These are phyloP conservation scores for Hylaeus volcanicus DNA, from an alignment of 1,140 invertebrate species.

Conservation along the genomic window DNA sequence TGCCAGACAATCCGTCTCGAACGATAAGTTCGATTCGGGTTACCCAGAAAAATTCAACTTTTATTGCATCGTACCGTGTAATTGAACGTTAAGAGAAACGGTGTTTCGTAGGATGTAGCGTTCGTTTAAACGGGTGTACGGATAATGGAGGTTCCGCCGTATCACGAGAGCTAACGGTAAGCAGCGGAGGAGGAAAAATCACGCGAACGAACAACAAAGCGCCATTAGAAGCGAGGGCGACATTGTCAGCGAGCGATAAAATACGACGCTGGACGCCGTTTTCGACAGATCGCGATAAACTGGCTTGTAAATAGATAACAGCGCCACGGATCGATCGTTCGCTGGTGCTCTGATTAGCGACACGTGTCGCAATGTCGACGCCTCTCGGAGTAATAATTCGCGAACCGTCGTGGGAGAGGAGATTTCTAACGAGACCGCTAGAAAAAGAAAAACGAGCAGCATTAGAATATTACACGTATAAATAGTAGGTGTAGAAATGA, in stretches of 20 bases:
- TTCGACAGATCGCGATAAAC: constrained; percentile 44
- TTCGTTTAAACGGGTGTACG: background rate
- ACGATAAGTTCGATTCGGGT: too few relatives aligned
- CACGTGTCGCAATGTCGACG: constrained; percentile 24
- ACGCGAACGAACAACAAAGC: constrained; percentile 15
- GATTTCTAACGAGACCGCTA: too few relatives aligned
- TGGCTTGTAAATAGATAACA: constrained; percentile 38
- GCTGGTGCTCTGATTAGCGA: constrained; percentile 26
- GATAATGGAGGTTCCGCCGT: background rate
- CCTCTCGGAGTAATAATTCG: constrained; percentile 7
- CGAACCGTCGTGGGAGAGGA: too few relatives aligned
- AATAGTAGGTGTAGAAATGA: too few relatives aligned
- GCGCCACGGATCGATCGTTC: background rate
- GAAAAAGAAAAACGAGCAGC: too few relatives aligned
- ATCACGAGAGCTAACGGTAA: constrained; percentile 13
- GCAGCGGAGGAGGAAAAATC: background rate
- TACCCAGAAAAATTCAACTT: too few relatives aligned
- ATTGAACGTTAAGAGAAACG: too few relatives aligned
- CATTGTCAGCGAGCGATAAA: constrained; percentile 23
- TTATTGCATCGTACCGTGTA: too few relatives aligned
- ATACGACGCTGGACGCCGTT: constrained; percentile 15
- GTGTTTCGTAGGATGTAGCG: too few relatives aligned
- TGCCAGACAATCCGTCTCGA: too few relatives aligned
- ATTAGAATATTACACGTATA: too few relatives aligned
- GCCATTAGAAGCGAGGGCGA: constrained; percentile 36